Conservation (phyloP, 2,113 vertebrate genomes). For the Eolophus roseicapilla region DNA sequence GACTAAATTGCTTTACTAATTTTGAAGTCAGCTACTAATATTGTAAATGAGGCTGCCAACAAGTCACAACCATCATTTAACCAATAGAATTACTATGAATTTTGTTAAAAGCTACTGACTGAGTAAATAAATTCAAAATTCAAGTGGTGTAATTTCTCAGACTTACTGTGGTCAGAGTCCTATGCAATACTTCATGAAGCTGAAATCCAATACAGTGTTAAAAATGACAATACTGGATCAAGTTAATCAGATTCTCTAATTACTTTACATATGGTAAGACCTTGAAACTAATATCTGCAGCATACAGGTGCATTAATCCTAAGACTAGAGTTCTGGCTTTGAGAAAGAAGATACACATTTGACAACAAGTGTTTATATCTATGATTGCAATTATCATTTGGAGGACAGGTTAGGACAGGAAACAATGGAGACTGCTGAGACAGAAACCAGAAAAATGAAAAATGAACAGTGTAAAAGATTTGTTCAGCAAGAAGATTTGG, state of each 20-base stretch:
- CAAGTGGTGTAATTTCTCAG: neutral
- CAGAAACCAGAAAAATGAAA: neutral
- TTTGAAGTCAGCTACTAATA: slow-evolving; percentile 10
- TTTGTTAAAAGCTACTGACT: neutral
- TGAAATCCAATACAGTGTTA: neutral
- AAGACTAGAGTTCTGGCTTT: neutral
- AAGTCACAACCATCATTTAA: neutral
- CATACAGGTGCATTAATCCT: neutral
- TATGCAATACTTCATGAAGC: neutral
- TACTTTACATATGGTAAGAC: neutral
- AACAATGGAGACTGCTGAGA: neutral
- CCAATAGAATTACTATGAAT: neutral
- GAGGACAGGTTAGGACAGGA: neutral
- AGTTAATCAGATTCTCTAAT: neutral
- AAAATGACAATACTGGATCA: neutral
- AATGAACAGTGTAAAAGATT: neutral
- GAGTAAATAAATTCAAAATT: slow-evolving; percentile 19
- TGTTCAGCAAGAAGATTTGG: neutral
- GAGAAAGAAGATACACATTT: neutral
- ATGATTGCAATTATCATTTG: neutral
- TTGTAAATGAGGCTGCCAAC: slow-evolving; percentile 14
- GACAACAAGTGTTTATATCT: neutral
- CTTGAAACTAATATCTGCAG: neutral
- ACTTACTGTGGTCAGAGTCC: neutral
- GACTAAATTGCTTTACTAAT: slow-evolving; percentile 28